Percentiles rank a stretch among this genome's conserved stretches.
phyloP scores from a whole-genome alignment of 2,888 invertebrate genomes.

The Meganola albula region DNA sequence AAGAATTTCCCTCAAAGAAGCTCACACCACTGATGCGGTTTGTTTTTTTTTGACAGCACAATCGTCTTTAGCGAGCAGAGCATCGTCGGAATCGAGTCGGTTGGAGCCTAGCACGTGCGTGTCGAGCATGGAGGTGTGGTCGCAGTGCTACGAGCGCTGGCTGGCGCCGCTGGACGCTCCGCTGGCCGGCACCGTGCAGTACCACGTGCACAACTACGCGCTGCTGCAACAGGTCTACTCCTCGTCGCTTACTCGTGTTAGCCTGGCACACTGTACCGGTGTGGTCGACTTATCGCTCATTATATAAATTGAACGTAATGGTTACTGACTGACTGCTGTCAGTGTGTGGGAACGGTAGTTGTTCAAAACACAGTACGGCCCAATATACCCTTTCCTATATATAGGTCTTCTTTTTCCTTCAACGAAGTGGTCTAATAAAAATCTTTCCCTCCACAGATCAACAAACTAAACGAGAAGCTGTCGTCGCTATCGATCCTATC shows the following conservation, averaged over 20 bases:
- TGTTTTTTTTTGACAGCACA: conserved; percentile 27
- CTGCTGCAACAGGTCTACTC: conserved; percentile 20
- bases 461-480: conserved; percentile 53
- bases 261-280: background rate
- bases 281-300: too few relatives aligned
- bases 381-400: too few relatives aligned
- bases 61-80: conserved; percentile 20
- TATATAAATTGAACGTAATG: too few relatives aligned
- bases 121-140: conserved; percentile 85
- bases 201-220: conserved; percentile 29
- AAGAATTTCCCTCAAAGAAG: too few relatives aligned
- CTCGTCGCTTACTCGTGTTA: background rate
- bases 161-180: conserved; percentile 87
- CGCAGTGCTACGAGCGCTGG: conserved; percentile 94
- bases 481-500: conserved; percentile 51
- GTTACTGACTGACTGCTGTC: too few relatives aligned
- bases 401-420: too few relatives aligned
- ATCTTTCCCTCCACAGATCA: conserved; percentile 44
- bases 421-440: too few relatives aligned
- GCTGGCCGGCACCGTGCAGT: conserved; percentile 81
- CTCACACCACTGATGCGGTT: too few relatives aligned
- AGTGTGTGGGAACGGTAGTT: too few relatives aligned
- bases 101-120: conserved; percentile 72
- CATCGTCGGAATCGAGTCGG: conserved; percentile 21
- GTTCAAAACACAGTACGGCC: too few relatives aligned